Percentiles rank a stretch among this genome's conserved stretches.
These are phyloP conservation scores for Tridacna gigas DNA, from an alignment of 2,888 invertebrate species.

Conservation along the genomic window DNA sequence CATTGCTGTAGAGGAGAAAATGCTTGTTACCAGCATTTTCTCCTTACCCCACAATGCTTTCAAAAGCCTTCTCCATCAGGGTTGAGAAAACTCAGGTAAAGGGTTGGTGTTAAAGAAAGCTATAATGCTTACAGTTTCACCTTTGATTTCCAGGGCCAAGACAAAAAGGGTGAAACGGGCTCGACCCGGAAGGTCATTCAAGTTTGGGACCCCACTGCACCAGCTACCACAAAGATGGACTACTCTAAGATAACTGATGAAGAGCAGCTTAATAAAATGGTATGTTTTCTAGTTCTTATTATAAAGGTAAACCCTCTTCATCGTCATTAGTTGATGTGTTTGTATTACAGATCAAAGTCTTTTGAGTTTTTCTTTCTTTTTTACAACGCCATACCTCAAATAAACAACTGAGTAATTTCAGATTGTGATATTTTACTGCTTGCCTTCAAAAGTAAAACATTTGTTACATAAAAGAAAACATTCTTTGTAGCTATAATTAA, in stretches of 20 bases:
- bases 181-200: slow-evolving; percentile 38
- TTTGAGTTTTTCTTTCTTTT: not conserved
- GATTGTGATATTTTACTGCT: not conserved
- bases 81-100: not conserved
- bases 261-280: slow-evolving; percentile 79
- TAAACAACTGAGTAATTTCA: not conserved
- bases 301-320: no score
- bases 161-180: slow-evolving; percentile 41
- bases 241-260: slow-evolving; percentile 77
- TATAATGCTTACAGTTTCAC: no score
- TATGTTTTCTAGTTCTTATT: slow-evolving; percentile 39
- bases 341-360: not conserved
- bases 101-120: no score
- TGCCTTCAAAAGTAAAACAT: no score
- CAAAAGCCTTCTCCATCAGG: not conserved
- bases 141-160: slow-evolving; percentile 42
- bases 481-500: no score
- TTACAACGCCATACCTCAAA: not conserved
- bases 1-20: not conserved
- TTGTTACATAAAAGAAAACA: no score
- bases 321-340: not conserved
- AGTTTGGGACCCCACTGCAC: slow-evolving; percentile 59
- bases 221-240: slow-evolving; percentile 64
- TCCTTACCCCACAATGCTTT: not conserved
- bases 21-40: not conserved